Evolutionary conservation across 2,888 invertebrate species (phyloP).

Genomic region (Zygothrica quintamaculata): DNA sequence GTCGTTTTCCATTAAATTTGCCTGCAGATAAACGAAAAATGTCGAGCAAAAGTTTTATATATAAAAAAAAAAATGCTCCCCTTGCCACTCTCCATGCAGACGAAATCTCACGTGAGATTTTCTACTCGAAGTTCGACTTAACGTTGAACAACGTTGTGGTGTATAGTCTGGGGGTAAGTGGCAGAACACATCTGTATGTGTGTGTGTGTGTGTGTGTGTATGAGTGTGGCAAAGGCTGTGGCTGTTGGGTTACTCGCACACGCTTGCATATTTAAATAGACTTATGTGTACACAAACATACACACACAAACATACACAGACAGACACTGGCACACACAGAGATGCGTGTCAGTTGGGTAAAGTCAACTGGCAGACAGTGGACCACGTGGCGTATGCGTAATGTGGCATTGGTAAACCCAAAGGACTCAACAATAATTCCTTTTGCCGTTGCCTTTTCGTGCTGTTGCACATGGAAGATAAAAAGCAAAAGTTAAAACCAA

Average conservation of each 20-base stretch:
- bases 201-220: no score
- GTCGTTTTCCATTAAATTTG: slow-evolving; percentile 77
- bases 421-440: slow-evolving; percentile 54
- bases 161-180: neutral
- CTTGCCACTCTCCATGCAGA: neutral
- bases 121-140: slow-evolving; percentile 30
- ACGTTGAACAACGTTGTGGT: neutral
- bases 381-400: slow-evolving; percentile 74
- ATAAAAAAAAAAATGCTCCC: no score
- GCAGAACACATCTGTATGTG: no score
- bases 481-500: slow-evolving; percentile 79
- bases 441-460: slow-evolving; percentile 57
- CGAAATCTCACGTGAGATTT: slow-evolving; percentile 59
- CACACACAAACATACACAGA: neutral
- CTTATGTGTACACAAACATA: slow-evolving; percentile 4
- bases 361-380: slow-evolving; percentile 13
- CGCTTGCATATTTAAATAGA: slow-evolving; percentile 30
- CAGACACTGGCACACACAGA: neutral
- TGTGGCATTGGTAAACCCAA: slow-evolving; percentile 44
- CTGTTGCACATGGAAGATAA: slow-evolving; percentile 73
- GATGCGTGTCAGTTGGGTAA: neutral
- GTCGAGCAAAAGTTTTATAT: slow-evolving; percentile 61
- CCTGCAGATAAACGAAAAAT: slow-evolving; percentile 72
- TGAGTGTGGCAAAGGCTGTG: neutral
- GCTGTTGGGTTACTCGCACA: slow-evolving; percentile 2